Percentiles rank a stretch among this genome's conserved stretches.
phyloP scores from a whole-genome alignment of 2,113 vertebrate species.

The Echinops telfairi region DNA sequence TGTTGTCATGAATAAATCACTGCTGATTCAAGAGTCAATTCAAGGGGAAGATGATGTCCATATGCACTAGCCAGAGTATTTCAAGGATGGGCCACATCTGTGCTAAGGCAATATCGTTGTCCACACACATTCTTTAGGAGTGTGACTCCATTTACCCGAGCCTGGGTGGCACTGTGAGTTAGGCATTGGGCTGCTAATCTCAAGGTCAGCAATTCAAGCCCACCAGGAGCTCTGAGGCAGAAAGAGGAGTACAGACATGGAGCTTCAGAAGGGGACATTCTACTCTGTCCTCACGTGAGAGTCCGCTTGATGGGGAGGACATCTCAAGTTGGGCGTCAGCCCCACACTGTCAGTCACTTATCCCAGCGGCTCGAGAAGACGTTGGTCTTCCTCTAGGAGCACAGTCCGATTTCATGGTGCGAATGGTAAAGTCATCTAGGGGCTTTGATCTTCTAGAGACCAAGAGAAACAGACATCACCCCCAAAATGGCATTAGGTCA shows the following conservation, averaged over 20 bases:
- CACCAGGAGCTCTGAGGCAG: too few species aligned
- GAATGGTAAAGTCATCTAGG: not conserved
- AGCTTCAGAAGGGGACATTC: too few species aligned
- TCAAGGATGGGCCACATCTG: not conserved
- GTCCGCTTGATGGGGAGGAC: too few species aligned
- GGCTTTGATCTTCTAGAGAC: not conserved
- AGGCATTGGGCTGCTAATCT: not conserved
- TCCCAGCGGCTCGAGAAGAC: not conserved
- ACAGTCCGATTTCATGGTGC: not conserved
- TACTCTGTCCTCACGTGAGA: too few species aligned
- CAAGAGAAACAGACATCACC: not conserved
- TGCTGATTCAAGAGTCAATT: not conserved
- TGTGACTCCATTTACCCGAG: not conserved
- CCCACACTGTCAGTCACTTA: not conserved
- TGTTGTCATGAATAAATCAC: not conserved
- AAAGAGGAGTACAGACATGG: too few species aligned
- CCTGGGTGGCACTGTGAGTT: not conserved
- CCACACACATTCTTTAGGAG: not conserved
- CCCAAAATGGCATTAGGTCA: not conserved
- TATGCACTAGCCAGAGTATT: not conserved
- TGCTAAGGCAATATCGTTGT: not conserved
- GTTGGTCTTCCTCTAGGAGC: conserved; percentile 4
- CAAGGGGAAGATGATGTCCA: not conserved
- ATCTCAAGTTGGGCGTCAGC: conserved; percentile 6
- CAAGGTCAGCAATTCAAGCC: too few species aligned